Evolutionary conservation across 2,888 invertebrate genomes (phyloP).

Genomic region (Dolichomitus sp.): DNA sequence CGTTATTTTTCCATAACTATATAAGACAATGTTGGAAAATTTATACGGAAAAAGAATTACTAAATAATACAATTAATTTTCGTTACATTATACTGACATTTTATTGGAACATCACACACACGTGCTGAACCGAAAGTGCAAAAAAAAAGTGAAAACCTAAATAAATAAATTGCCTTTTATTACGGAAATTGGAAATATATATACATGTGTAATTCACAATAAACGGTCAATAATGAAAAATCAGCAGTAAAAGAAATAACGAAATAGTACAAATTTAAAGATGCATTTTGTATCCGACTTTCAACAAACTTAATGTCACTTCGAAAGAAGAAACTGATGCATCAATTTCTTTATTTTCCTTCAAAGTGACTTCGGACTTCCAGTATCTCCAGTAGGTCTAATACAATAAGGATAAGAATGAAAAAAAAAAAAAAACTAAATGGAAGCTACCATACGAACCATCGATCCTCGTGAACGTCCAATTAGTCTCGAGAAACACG

Average conservation of each 20-base stretch:
- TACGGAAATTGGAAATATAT: too few species aligned
- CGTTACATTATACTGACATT: too few species aligned
- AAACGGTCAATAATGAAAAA: too few species aligned
- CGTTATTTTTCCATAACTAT: too few species aligned
- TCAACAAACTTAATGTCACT: not conserved
- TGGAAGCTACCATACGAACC: constrained; percentile 5
- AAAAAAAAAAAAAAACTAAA: not conserved
- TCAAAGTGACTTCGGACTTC: not conserved
- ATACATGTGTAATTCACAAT: too few species aligned
- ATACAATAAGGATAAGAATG: not conserved
- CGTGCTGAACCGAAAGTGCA: too few species aligned
- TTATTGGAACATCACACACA: too few species aligned
- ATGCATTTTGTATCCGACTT: not conserved
- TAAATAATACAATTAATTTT: not conserved
- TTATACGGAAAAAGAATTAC: not conserved
- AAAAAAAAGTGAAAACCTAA: too few species aligned
- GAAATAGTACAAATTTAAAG: not conserved
- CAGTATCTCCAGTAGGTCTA: not conserved
- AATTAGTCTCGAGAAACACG: constrained; percentile 59
- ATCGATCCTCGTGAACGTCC: constrained; percentile 62
- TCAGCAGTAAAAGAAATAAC: not conserved
- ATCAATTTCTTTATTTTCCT: not conserved
- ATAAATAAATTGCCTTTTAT: too few species aligned
- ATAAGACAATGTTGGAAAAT: not conserved
- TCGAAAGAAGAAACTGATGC: not conserved